A percentile compares a stretch with the other conserved stretches of the same genome.
These are phyloP conservation scores for Drosophila hamatofila DNA, from an alignment of 2,888 invertebrate species.

Conservation along the genomic window DNA sequence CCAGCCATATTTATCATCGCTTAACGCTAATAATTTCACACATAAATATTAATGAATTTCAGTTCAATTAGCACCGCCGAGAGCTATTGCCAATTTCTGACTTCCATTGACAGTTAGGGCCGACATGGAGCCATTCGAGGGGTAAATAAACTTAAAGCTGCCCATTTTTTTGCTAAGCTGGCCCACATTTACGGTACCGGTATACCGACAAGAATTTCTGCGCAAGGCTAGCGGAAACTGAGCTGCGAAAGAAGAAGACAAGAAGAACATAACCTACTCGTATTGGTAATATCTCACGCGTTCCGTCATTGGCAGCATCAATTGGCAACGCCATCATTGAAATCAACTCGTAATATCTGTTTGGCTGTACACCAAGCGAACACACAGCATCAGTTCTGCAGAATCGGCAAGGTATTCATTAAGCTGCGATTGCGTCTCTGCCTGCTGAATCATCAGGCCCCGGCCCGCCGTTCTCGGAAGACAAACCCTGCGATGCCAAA, in stretches of 20 bases:
- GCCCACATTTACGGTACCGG: constrained; percentile 72
- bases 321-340: constrained; percentile 68
- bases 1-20: background rate
- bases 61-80: constrained; percentile 30
- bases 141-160: constrained; percentile 73
- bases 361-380: constrained; percentile 36
- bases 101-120: constrained; percentile 10
- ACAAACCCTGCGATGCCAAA: constrained; percentile 63
- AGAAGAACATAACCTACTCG: constrained; percentile 41
- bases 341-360: constrained; percentile 70
- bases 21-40: constrained; percentile 4
- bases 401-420: constrained; percentile 80
- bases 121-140: constrained; percentile 47
- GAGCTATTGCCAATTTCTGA: constrained; percentile 13
- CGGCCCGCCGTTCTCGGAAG: constrained; percentile 67
- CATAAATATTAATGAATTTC: background rate
- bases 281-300: constrained; percentile 80
- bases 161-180: constrained; percentile 48
- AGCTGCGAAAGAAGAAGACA: background rate
- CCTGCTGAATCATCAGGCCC: constrained; percentile 67
- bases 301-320: constrained; percentile 61
- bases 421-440: constrained; percentile 59
- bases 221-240: constrained; percentile 70
- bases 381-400: constrained; percentile 69
- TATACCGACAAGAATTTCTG: constrained; percentile 39